These are phyloP conservation scores for Drosophila nigrodunni DNA, from an alignment of 1,140 invertebrate genomes.

Conservation along the genomic window DNA sequence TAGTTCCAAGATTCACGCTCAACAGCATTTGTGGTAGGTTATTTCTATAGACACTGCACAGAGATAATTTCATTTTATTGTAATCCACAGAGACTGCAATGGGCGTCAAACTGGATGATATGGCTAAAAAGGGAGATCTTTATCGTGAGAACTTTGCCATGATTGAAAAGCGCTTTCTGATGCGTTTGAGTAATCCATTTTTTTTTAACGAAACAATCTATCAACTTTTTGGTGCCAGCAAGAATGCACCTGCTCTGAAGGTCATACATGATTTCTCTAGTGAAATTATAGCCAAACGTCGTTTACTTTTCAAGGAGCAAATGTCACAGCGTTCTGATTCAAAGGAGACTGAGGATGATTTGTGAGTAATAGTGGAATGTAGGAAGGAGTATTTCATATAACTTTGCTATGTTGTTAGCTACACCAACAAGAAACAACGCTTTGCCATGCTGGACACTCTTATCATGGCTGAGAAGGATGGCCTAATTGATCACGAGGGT, in stretches of 20 bases:
- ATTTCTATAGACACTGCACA: neutral
- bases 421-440: constrained; percentile 85
- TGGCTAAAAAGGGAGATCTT: constrained; percentile 66
- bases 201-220: constrained; percentile 58
- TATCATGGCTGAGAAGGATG: constrained; percentile 86
- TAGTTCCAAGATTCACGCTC: constrained; percentile 89
- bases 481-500: constrained; percentile 87
- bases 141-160: constrained; percentile 71
- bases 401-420: constrained; percentile 21
- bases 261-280: constrained; percentile 73
- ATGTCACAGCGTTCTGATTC: neutral
- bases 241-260: constrained; percentile 47
- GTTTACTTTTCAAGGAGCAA: constrained; percentile 48
- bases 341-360: constrained; percentile 53
- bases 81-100: constrained; percentile 90
- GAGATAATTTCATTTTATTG: neutral
- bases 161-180: constrained; percentile 67
- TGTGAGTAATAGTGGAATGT: constrained; percentile 21
- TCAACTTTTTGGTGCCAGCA: constrained; percentile 49
- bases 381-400: too few relatives aligned
- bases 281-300: constrained; percentile 72
- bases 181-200: constrained; percentile 63
- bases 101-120: constrained; percentile 87
- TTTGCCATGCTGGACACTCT: constrained; percentile 93
- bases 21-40: constrained; percentile 90